Conservation (phyloP, 1,140 invertebrate genomes). For the Oryctes rhinoceros region DNA sequence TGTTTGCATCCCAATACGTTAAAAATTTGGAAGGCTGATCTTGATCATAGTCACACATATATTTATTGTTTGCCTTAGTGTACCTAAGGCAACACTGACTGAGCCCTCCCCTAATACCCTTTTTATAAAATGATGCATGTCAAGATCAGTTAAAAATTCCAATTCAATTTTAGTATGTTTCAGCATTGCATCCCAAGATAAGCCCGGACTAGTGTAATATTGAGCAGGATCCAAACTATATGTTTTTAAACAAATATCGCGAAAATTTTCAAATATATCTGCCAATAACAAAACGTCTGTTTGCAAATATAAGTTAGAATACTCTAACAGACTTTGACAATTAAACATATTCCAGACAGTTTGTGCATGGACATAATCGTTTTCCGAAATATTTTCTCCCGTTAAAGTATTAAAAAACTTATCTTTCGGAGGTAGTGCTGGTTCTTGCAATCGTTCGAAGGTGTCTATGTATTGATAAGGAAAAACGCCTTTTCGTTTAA, state of each 20-base stretch:
- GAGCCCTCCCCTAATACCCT: constrained; percentile 59
- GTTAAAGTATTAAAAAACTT: constrained; percentile 57
- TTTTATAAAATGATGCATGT: constrained; percentile 59
- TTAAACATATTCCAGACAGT: constrained; percentile 62
- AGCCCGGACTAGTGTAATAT: constrained; percentile 58
- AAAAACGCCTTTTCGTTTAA: constrained; percentile 51
- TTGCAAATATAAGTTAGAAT: constrained; percentile 61
- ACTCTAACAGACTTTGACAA: constrained; percentile 59
- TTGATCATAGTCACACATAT: constrained; percentile 61
- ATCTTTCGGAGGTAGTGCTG: constrained; percentile 48
- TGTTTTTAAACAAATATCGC: background rate
- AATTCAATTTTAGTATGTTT: constrained; percentile 55
- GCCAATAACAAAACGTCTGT: constrained; percentile 60
- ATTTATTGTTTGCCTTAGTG: constrained; percentile 59
- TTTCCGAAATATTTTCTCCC: constrained; percentile 49
- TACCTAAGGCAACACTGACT: constrained; percentile 56
- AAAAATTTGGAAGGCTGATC: constrained; percentile 43
- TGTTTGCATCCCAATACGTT: constrained; percentile 65
- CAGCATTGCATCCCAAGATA: constrained; percentile 59
- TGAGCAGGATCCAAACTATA: constrained; percentile 43
- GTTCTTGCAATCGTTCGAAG: constrained; percentile 51
- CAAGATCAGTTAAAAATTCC: constrained; percentile 59
- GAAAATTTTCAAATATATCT: constrained; percentile 56
- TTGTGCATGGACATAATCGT: constrained; percentile 60
- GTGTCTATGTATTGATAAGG: constrained; percentile 51